phyloP scores from a whole-genome alignment of 2,113 vertebrate genomes.

The Acanthochromis polyacanthus region DNA sequence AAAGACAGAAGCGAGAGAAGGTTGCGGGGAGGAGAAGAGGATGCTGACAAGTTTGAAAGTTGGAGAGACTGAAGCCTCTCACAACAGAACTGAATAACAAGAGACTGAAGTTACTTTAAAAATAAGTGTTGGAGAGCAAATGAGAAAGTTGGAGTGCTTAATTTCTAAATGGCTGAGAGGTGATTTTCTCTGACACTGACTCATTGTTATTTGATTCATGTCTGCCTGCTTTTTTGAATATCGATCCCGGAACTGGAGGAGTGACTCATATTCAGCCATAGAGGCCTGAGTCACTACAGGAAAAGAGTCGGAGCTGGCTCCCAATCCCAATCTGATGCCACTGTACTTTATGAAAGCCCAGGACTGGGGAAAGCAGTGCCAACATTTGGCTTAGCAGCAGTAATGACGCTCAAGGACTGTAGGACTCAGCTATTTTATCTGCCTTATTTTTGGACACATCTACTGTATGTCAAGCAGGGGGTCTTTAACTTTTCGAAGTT shows the following conservation, averaged over 20 bases:
- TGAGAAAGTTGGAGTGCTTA: slow-evolving; percentile 42
- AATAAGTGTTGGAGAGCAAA: slow-evolving; percentile 36
- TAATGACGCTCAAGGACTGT: slow-evolving; percentile 57
- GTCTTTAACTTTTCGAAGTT: slow-evolving; percentile 34
- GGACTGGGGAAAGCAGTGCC: slow-evolving; percentile 41
- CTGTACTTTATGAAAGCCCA: slow-evolving; percentile 49
- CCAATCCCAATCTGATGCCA: slow-evolving; percentile 48
- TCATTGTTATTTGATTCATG: slow-evolving; percentile 81
- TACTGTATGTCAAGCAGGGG: slow-evolving; percentile 33
- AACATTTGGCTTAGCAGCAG: slow-evolving; percentile 55
- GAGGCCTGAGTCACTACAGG: slow-evolving; percentile 73
- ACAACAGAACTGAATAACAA: slow-evolving; percentile 12
- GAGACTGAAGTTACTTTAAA: slow-evolving; percentile 31
- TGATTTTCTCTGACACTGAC: slow-evolving; percentile 75
- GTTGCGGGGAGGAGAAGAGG: slow-evolving; percentile 6
- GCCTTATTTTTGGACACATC: slow-evolving; percentile 62
- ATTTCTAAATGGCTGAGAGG: slow-evolving; percentile 75
- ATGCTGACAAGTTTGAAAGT: slow-evolving; percentile 27
- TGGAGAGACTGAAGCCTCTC: slow-evolving; percentile 21
- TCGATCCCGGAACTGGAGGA: slow-evolving; percentile 71
- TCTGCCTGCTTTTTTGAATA: slow-evolving; percentile 74
- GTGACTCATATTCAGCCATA: slow-evolving; percentile 70
- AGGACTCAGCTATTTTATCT: slow-evolving; percentile 65
- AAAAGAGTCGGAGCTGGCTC: slow-evolving; percentile 60
- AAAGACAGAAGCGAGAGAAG: slow-evolving; percentile 31